Evolutionary conservation across 2,113 vertebrate species (phyloP).

Genomic region (Gallinago jamesoni): DNA sequence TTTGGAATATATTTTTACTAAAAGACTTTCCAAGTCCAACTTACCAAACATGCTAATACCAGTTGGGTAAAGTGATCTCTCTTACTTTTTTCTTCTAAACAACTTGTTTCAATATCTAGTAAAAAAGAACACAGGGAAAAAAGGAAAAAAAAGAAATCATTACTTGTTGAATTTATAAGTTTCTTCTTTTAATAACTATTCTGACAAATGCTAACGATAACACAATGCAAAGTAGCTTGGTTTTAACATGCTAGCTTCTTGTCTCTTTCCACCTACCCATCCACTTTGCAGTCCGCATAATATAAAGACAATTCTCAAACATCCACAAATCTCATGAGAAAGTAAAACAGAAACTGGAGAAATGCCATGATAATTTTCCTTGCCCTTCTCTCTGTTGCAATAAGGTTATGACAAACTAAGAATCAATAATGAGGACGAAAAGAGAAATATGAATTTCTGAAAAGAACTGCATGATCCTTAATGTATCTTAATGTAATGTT

Average conservation of each 20-base stretch:
- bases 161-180: background rate
- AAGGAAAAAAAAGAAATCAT: background rate
- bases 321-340: background rate
- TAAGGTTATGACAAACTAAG: background rate
- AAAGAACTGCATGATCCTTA: background rate
- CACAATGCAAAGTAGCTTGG: background rate
- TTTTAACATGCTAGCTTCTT: background rate
- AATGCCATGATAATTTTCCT: background rate
- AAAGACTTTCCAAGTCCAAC: conserved; percentile 30
- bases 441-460: fast-evolving
- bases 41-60: conserved; percentile 96
- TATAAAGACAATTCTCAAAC: background rate
- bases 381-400: background rate
- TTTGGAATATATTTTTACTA: background rate
- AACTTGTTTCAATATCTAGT: conserved; percentile 94
- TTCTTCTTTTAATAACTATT: background rate
- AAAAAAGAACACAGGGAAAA: background rate
- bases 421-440: background rate
- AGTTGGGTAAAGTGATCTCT: conserved; percentile 95
- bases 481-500: background rate
- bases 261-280: background rate
- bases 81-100: conserved; percentile 96
- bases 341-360: background rate
- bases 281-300: background rate
- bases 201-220: background rate